phyloP scores from a whole-genome alignment of 2,113 vertebrate genomes.

The Psephotus haematonotus region DNA sequence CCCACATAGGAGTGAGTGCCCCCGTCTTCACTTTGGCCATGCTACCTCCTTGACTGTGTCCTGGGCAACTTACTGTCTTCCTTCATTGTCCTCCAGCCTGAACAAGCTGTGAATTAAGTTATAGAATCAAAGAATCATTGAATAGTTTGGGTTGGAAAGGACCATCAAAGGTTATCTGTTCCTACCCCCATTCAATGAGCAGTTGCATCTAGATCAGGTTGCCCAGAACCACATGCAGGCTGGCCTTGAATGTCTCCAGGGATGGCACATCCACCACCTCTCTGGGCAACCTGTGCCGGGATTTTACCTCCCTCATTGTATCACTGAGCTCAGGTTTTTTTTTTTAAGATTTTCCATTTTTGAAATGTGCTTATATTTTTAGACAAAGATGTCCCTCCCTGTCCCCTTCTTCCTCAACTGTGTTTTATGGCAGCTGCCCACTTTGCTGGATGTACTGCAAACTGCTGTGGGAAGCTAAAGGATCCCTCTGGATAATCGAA shows the following conservation, averaged over 20 bases:
- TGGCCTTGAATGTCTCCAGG: neutral
- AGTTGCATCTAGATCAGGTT: neutral
- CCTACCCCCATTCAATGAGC: neutral
- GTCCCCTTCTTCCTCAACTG: neutral
- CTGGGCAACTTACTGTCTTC: neutral
- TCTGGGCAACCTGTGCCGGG: neutral
- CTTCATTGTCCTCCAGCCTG: neutral
- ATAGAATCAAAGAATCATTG: neutral
- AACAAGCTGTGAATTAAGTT: neutral
- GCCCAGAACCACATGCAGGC: neutral
- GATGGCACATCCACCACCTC: neutral
- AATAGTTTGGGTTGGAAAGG: neutral
- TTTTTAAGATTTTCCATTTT: neutral
- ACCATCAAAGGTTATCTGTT: neutral
- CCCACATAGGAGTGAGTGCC: neutral
- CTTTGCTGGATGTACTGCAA: neutral
- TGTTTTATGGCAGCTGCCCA: neutral
- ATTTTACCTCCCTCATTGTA: neutral
- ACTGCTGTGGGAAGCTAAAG: neutral
- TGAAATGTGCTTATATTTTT: neutral
- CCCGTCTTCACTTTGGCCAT: neutral
- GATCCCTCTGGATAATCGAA: accelerated
- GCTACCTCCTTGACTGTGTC: neutral
- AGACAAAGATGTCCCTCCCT: neutral
- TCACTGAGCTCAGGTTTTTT: neutral